Base-by-base conservation (phyloP, 2,888 invertebrate species). In the Plagodis dolabraria region DNA sequence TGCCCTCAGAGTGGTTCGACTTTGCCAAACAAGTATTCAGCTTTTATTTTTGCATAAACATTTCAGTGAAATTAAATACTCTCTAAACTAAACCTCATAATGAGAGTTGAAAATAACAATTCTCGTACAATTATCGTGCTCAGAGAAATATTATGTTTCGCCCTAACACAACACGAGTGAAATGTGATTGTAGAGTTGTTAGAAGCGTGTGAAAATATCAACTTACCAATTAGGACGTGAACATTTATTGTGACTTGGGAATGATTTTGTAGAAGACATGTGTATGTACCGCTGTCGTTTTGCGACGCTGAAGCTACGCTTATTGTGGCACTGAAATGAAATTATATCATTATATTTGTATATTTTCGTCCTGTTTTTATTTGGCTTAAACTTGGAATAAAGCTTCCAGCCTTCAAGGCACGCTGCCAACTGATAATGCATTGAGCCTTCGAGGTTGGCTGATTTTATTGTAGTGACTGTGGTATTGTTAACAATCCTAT, bases 221-320 rank as follows among this genome's bases (percentile, higher is more conserved):
- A 43, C 92, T 93, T 89, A 95, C 95, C 95, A 80, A 95, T 95
- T 65, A 95, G 86, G 57, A 95, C 95, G 75, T 95, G 95, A 57
- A 95, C 95, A 77, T 95, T 94, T 56, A 95, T 94, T 35, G 93
- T 92, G 11, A 94, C 94, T 74, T 94, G 94, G 51, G 95, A 95
- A 71, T 95, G 94, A 74, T 95, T 94, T 65, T 94, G 94, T 66
- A 95, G 89, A 53, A 94, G 91, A 79, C 95, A 95, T 35, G 94
- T 93, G 76, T 95, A 95, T 42, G 94, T 93, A 10, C 95, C 95
- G 72, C 94, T 95, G 78, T 95, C 95, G 60, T 93, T 93, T 77
- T 95, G 94, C 63, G 94, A 94, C 33, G 95, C 95, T 63, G 94
- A 92, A 33, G 87, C 77, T 42, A 94, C 91, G 63, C 85, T 91